Base-by-base conservation (phyloP, 2,888 invertebrate genomes). In the Drosophila tanythrix region DNA sequence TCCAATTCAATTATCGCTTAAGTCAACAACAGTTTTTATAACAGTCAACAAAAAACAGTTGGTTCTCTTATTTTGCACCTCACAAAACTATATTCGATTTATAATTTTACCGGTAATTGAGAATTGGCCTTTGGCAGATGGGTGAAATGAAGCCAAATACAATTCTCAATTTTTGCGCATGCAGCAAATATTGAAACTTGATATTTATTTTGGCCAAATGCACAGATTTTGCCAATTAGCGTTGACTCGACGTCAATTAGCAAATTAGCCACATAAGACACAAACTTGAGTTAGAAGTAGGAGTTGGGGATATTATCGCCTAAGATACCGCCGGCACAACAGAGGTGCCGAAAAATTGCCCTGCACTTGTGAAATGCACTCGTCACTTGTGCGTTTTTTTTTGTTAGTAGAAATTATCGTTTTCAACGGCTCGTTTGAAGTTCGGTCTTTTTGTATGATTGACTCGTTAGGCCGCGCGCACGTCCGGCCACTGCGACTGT, bases 401-500 rank as follows among this genome's bases (percentile, higher is more conserved):
- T 38, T 56, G 74, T 74, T 68, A 63, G 69, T 73, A 50, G 55
- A 74, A 66, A 71, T 57, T 72, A 57, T 80, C 73, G 81, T 60
- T 69, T 59, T 60, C 82, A 88, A 88, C 80, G 82, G 74, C 63
- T 77, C 52, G 70, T 55, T 71, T 56, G 59, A 70, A 56, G 60
- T 68, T 76, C 66, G 67, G 59, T 64, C 52, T 48, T 51, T 38
- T 50, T 60, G 43, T 2, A 21, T 61, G 50, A 55, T 56, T 68
- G 60, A 63, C 68, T 82, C 79, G 73, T 79, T 79, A 74, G 72
- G 69, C 70, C 82, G 82, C 79, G 70, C 84, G 83, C 73, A 79
- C 90, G 90, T 88, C 80, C 75, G 76, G 63, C 75, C 78, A 27
- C 74, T 75, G 61, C 88, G 89, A 90, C 76, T 74, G 78, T 74